Evolutionary conservation across 2,888 invertebrate species (phyloP).

Genomic region (Archips xylosteana): DNA sequence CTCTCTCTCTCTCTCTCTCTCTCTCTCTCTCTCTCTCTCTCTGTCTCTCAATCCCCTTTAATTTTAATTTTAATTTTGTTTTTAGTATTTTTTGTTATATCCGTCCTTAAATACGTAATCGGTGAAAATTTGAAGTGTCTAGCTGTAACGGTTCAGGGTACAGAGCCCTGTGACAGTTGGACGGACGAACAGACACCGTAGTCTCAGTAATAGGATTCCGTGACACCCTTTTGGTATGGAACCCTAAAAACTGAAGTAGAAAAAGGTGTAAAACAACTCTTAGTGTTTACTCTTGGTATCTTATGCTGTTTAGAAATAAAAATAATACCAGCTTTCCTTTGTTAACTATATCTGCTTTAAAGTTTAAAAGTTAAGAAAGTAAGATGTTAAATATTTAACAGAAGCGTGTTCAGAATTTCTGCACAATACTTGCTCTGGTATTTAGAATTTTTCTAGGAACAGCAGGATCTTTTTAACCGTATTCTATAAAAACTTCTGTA

Average conservation of each 20-base stretch:
- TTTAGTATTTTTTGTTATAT: too few relatives aligned
- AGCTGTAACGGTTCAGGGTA: too few relatives aligned
- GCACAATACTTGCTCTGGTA: neutral
- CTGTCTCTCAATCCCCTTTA: too few relatives aligned
- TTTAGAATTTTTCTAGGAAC: neutral
- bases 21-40: too few relatives aligned
- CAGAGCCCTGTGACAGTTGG: too few relatives aligned
- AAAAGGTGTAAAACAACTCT: neutral
- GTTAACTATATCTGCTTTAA: neutral
- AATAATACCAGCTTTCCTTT: neutral
- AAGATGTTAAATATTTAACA: neutral
- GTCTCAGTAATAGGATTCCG: too few relatives aligned
- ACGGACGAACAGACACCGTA: too few relatives aligned
- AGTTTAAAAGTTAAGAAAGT: neutral
- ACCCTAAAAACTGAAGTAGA: neutral
- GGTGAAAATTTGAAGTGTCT: too few relatives aligned
- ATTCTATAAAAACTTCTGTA: neutral
- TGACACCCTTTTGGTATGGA: too few relatives aligned
- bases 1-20: too few relatives aligned
- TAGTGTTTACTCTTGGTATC: neutral
- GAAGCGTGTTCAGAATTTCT: conserved; percentile 6
- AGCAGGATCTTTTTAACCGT: neutral
- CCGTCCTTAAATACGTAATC: too few relatives aligned
- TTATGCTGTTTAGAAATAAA: neutral
- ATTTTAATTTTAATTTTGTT: too few relatives aligned